phyloP scores from a whole-genome alignment of 1,140 invertebrate species.

The Copidosoma floridanum region DNA sequence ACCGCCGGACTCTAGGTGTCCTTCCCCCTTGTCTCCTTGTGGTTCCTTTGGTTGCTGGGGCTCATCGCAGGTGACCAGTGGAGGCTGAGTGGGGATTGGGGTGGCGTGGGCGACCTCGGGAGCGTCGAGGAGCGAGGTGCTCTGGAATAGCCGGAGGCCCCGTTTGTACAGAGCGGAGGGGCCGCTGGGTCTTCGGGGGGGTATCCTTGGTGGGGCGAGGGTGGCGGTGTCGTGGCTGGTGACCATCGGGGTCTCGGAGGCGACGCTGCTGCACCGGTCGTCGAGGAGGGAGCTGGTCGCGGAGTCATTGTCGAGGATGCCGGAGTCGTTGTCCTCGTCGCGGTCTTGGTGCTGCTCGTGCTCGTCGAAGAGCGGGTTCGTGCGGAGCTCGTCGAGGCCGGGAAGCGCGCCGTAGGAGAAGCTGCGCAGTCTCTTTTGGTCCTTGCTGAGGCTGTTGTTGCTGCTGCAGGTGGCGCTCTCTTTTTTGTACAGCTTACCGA shows the following conservation, averaged over 20 bases:
- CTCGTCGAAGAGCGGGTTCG: conserved; percentile 57
- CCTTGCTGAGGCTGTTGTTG: conserved; percentile 36
- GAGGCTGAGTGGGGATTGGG: background rate
- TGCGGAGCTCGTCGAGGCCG: conserved; percentile 69
- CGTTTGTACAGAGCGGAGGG: conserved; percentile 32
- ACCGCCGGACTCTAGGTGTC: too few species aligned
- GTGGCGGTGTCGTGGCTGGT: conserved; percentile 49
- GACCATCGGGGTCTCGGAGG: conserved; percentile 59
- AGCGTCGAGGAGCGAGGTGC: conserved; percentile 26
- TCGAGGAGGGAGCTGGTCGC: conserved; percentile 61
- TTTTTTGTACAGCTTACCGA: conserved; percentile 67
- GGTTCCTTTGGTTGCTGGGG: background rate
- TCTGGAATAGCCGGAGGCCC: conserved; percentile 39
- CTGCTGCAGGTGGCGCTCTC: conserved; percentile 50
- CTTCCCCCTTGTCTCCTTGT: conserved; percentile 41
- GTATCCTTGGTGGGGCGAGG: conserved; percentile 42
- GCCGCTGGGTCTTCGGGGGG: conserved; percentile 36
- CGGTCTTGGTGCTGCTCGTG: conserved; percentile 45
- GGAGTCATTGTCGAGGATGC: conserved; percentile 66
- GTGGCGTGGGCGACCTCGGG: conserved; percentile 1
- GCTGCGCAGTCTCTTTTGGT: conserved; percentile 66
- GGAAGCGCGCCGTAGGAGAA: conserved; percentile 75
- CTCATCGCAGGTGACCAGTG: background rate
- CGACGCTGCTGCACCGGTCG: conserved; percentile 48
- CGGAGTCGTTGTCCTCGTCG: conserved; percentile 64